phyloP scores from a whole-genome alignment of 2,888 invertebrate species.

The Thecophora atra region DNA sequence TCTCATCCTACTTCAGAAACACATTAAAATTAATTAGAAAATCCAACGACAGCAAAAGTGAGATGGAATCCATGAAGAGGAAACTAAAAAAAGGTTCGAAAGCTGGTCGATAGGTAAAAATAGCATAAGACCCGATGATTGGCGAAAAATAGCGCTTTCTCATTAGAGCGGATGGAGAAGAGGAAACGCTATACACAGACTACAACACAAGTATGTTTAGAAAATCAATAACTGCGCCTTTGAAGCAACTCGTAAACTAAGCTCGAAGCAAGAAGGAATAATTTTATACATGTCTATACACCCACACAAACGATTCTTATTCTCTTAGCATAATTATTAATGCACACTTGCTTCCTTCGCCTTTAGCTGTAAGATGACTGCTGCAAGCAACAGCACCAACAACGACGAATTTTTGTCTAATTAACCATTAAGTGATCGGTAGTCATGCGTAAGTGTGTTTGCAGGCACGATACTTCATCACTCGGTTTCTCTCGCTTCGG shows the following conservation, averaged over 20 bases:
- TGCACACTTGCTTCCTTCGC: neutral
- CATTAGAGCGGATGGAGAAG: too few species aligned
- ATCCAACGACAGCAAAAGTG: constrained; percentile 5
- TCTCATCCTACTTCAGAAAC: neutral
- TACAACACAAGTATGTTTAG: too few species aligned
- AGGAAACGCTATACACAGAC: too few species aligned
- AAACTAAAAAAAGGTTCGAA: neutral
- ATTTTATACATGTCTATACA: too few species aligned
- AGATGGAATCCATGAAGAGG: neutral
- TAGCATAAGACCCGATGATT: too few species aligned
- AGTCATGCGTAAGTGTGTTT: constrained; percentile 6
- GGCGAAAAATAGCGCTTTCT: too few species aligned
- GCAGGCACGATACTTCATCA: neutral
- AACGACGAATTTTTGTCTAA: constrained; percentile 33
- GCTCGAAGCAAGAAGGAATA: neutral
- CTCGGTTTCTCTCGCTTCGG: neutral
- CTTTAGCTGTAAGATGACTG: constrained; percentile 24
- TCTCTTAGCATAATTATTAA: neutral
- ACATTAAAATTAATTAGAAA: constrained; percentile 6
- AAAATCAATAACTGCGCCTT: too few species aligned
- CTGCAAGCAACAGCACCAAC: constrained; percentile 17
- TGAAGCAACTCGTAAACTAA: neutral
- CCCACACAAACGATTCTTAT: too few species aligned
- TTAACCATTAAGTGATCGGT: constrained; percentile 12
- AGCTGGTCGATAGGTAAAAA: too few species aligned